Evolutionary conservation across 2,113 vertebrate genomes (phyloP), one percentile per base, ranked within the genome.

Genomic region (Nibea coibor): DNA sequence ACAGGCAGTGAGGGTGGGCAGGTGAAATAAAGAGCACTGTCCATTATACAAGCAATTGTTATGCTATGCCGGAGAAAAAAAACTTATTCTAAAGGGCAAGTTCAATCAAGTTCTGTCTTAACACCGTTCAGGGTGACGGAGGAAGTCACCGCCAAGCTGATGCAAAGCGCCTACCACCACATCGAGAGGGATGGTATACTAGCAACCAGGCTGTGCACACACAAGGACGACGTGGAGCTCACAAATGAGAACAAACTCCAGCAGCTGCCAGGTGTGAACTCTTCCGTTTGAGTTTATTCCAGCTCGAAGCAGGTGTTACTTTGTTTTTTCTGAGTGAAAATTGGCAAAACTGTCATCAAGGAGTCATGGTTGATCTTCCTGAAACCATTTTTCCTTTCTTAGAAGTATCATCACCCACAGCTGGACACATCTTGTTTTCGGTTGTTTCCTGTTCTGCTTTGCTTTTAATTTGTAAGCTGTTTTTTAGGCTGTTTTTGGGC

Each of bases 171-270:
- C 65, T 78, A 92, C 77, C 95, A 97, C 85, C 94, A 80, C 51
- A 96, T 98, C 4, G 97, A 97, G 89, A 91, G 79, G 63, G 96
- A 99, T 9, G 97, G 97, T 43, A 98, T 99, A 82, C 87, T 99
- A 84, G 98, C 98, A n/a, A 99, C 97, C 0, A 94, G 96, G 70
- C 96, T 99, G 59, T 99, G 98, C 89, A 99, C 98, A 0, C 98
- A 99, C 92, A 98, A 97, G 89, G 97, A 98, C 50, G 98, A 99
- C 0, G 98, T 99, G 66, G 97, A 97, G 80, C 89, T 97, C 63
- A 99, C 97, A 10, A 99, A 99, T 0, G 92, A 96, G 80, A 96
- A 89, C 61, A 59, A 94, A 71, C 95, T 99, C 58, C 94, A 94
- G 59, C 95, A 97, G 78, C 94, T 99, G 0, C 89, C 97, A 92